These are phyloP conservation scores for Cryptosula pallasiana DNA, from an alignment of 2,888 invertebrate genomes.

Conservation along the genomic window DNA sequence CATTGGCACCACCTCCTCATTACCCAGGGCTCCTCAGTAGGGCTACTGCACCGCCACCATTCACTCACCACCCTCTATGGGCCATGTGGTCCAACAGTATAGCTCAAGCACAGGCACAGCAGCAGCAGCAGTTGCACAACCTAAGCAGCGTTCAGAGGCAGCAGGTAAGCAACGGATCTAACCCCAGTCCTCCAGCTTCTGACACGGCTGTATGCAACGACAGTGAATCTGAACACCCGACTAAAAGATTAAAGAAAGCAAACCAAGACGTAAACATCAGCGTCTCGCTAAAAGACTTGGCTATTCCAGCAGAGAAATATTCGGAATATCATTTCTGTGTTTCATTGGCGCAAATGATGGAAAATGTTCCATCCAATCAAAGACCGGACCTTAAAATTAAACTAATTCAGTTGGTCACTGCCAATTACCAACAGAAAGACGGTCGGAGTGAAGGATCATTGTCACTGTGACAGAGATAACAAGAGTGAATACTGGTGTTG, in stretches of 20 bases:
- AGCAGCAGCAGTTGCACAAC: conserved; percentile 1
- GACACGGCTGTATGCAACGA: neutral
- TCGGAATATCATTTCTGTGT: conserved; percentile 21
- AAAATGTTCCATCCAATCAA: neutral
- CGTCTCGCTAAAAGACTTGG: conserved; percentile 7
- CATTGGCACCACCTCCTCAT: conserved; percentile 13
- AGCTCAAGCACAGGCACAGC: conserved; percentile 9
- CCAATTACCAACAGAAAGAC: neutral
- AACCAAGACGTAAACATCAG: conserved; percentile 9
- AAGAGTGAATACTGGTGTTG: too few species aligned
- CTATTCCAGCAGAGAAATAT: conserved; percentile 9
- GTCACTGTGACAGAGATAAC: too few species aligned
- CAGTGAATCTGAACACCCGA: neutral
- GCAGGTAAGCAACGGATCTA: neutral
- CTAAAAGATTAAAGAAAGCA: neutral
- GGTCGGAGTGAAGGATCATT: neutral
- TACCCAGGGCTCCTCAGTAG: conserved; percentile 10
- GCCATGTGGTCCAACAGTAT: conserved; percentile 20
- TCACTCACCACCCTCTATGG: conserved; percentile 7
- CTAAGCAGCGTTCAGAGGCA: neutral
- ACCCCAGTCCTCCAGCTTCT: conserved; percentile 2
- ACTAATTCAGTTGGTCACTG: conserved; percentile 1
- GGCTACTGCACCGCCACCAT: neutral
- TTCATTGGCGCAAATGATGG: conserved; percentile 17
- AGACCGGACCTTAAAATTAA: conserved; percentile 11